Conservation (phyloP, 2,888 invertebrate species). For the Zaprionus bogoriensis region DNA sequence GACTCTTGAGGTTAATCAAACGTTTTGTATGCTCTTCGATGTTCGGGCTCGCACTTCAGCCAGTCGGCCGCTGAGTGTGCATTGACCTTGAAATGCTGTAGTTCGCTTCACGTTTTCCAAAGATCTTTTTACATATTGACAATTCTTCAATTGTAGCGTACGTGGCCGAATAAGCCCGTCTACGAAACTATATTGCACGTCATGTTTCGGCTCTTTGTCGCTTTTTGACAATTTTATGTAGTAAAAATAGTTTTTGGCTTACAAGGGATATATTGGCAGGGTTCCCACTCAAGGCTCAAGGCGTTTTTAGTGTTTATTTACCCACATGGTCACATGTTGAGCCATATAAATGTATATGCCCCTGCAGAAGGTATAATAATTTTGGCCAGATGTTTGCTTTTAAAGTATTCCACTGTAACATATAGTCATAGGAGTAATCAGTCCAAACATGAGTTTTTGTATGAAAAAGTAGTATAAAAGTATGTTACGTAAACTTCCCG, state of each 20-base stretch:
- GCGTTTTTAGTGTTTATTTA: slow-evolving; percentile 23
- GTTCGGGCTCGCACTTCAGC: slow-evolving; percentile 19
- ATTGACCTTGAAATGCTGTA: slow-evolving; percentile 61
- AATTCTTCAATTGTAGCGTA: slow-evolving; percentile 68
- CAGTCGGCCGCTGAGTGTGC: slow-evolving; percentile 32
- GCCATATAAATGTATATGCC: neutral
- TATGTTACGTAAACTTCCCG: too few species aligned
- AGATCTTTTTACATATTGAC: slow-evolving; percentile 67
- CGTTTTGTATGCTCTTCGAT: slow-evolving; percentile 66
- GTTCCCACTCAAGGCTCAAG: slow-evolving; percentile 34
- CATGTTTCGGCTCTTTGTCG: slow-evolving; percentile 36
- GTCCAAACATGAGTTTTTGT: too few species aligned
- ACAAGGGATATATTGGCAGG: slow-evolving; percentile 17
- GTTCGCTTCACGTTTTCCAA: slow-evolving; percentile 41
- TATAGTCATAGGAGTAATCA: too few species aligned
- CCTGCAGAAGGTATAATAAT: neutral
- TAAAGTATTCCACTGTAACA: too few species aligned
- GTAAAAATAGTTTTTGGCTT: slow-evolving; percentile 4
- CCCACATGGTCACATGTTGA: slow-evolving; percentile 30
- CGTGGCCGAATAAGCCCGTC: slow-evolving; percentile 10
- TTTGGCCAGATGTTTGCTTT: too few species aligned
- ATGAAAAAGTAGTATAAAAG: too few species aligned
- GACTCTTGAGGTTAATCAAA: slow-evolving; percentile 73
- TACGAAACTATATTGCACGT: slow-evolving; percentile 57
- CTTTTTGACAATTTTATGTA: slow-evolving; percentile 38